Percentiles rank a stretch among this genome's conserved stretches.
Conservation (phyloP, 2,888 invertebrate genomes). For the Agrilus mali region DNA sequence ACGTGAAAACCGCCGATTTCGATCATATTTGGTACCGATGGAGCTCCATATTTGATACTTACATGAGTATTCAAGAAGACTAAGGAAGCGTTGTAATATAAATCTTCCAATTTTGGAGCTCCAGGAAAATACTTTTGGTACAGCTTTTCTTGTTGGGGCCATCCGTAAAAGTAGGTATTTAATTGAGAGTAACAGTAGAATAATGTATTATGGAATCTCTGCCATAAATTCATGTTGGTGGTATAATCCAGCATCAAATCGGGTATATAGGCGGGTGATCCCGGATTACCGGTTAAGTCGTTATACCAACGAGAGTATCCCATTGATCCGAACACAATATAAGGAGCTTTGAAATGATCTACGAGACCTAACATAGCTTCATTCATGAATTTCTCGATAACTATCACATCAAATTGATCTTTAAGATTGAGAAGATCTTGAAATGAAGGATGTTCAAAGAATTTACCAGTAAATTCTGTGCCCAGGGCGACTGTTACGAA, state of each 20-base stretch:
- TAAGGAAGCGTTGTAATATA: slow-evolving; percentile 22
- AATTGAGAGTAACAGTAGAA: slow-evolving; percentile 11
- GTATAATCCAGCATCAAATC: slow-evolving; percentile 32
- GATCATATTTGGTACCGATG: slow-evolving; percentile 42
- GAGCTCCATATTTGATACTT: slow-evolving; percentile 37
- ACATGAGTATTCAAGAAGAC: slow-evolving; percentile 32
- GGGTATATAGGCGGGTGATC: slow-evolving; percentile 38
- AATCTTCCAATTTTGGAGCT: slow-evolving; percentile 11
- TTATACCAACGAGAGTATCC: slow-evolving; percentile 36
- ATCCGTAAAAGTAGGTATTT: slow-evolving; percentile 10
- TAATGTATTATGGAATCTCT: slow-evolving; percentile 40
- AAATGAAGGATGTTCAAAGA: slow-evolving; percentile 19
- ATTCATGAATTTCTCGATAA: slow-evolving; percentile 37
- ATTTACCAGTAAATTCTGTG: too few species aligned
- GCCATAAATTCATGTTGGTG: slow-evolving; percentile 38
- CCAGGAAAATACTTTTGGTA: slow-evolving; percentile 14
- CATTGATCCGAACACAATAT: slow-evolving; percentile 32
- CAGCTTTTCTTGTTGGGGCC: slow-evolving; percentile 9
- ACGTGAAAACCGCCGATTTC: slow-evolving; percentile 45
- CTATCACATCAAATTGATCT: slow-evolving; percentile 30
- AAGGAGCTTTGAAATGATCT: slow-evolving; percentile 27
- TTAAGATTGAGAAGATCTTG: slow-evolving; percentile 23
- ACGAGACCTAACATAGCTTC: slow-evolving; percentile 35
- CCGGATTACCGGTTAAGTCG: slow-evolving; percentile 36
- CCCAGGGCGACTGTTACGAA: too few species aligned